phyloP scores from a whole-genome alignment of 1,140 invertebrate species.

The Nebria ingens region DNA sequence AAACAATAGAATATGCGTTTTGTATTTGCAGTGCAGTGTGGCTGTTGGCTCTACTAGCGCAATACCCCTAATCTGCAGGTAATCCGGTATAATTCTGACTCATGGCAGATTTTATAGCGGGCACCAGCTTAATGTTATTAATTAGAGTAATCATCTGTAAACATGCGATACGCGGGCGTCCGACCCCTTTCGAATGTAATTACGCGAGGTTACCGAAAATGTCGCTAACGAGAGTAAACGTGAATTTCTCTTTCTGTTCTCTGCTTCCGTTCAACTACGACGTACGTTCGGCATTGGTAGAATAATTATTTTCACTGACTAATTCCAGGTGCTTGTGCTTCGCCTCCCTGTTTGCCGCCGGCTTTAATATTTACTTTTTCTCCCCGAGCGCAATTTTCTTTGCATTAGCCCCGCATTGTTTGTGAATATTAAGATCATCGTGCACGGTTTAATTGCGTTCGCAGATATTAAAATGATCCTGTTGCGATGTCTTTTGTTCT shows the following conservation, averaged over 20 bases:
- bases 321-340: slow-evolving; percentile 4
- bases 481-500: background rate
- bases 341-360: background rate
- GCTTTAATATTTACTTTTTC: slow-evolving; percentile 2
- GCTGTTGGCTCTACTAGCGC: background rate
- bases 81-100: slow-evolving; percentile 9
- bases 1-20: background rate
- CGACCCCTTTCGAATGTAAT: slow-evolving; percentile 9
- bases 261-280: background rate
- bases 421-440: background rate
- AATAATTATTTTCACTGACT: slow-evolving; percentile 3
- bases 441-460: background rate
- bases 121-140: slow-evolving; percentile 6
- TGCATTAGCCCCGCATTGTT: slow-evolving; percentile 3
- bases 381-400: background rate
- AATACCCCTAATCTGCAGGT: slow-evolving; percentile 3
- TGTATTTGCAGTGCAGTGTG: background rate
- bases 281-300: background rate
- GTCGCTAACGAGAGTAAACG: slow-evolving; percentile 7
- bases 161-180: slow-evolving; percentile 1
- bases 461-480: background rate
- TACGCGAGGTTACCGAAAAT: slow-evolving; percentile 5
- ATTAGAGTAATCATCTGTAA: slow-evolving; percentile 9
- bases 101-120: slow-evolving; percentile 5
- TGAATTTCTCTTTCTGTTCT: slow-evolving; percentile 5